Evolutionary conservation across 2,113 vertebrate species (phyloP).

Genomic region (Bolborhynchus lineola): DNA sequence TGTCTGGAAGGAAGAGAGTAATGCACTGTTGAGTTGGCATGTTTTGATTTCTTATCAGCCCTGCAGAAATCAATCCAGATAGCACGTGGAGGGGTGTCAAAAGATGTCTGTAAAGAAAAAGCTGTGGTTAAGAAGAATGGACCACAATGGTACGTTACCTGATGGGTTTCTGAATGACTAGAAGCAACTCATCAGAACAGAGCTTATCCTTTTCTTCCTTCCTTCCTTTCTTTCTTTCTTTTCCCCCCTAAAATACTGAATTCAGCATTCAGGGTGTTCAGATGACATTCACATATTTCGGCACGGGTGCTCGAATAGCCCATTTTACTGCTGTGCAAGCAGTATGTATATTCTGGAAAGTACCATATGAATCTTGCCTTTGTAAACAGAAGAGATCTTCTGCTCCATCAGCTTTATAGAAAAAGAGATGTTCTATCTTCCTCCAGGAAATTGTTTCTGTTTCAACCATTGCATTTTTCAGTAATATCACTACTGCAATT

Average conservation of each 20-base stretch:
- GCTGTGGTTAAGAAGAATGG: background rate
- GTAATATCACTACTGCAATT: background rate
- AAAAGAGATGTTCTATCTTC: background rate
- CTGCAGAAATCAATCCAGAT: constrained; percentile 56
- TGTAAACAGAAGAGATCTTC: background rate
- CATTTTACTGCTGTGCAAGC: background rate
- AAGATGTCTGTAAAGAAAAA: background rate
- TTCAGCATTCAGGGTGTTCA: background rate
- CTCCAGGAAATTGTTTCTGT: background rate
- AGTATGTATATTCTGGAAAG: background rate
- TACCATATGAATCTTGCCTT: background rate
- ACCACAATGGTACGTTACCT: background rate
- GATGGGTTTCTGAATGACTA: background rate
- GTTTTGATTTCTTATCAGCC: constrained; percentile 13
- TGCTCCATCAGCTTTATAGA: background rate
- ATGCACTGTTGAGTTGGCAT: background rate
- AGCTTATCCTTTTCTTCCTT: background rate
- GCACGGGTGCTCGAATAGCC: background rate
- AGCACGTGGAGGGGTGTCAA: background rate
- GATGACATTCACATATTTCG: background rate
- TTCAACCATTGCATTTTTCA: background rate
- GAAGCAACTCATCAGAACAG: background rate
- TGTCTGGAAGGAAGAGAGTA: background rate
- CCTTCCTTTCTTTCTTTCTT: background rate
- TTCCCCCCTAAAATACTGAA: fast-evolving